A percentile compares a stretch with the other conserved stretches of the same genome.
Evolutionary conservation across 2,888 invertebrate species (phyloP).

Genomic region (Adineta ricciae): DNA sequence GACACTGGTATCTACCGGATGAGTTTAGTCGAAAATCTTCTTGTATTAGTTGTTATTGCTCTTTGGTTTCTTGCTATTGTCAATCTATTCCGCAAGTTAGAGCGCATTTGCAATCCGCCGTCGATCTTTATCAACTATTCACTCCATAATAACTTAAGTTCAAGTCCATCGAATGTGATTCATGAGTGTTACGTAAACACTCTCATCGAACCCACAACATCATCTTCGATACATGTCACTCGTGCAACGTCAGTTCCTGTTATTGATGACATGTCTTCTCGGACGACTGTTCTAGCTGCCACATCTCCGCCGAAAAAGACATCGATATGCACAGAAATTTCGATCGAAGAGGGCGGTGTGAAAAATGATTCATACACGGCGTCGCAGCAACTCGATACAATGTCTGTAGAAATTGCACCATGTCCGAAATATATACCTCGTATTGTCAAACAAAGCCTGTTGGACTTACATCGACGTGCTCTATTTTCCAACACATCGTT

Average conservation of each 20-base stretch:
- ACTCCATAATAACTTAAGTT: neutral
- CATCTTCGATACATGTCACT: neutral
- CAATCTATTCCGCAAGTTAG: neutral
- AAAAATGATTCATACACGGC: neutral
- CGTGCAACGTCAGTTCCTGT: neutral
- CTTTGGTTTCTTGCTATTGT: neutral
- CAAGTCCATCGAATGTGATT: neutral
- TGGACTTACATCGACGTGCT: constrained; percentile 13
- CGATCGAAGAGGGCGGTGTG: too few relatives aligned
- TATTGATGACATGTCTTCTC: neutral
- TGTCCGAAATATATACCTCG: neutral
- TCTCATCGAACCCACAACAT: neutral
- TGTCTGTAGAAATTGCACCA: neutral
- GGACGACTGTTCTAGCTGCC: neutral
- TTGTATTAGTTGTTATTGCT: neutral
- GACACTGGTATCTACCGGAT: neutral
- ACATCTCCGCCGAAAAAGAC: too few relatives aligned
- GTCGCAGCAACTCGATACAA: neutral
- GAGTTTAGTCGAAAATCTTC: neutral
- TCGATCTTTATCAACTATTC: neutral
- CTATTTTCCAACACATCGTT: neutral
- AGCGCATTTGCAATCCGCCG: neutral
- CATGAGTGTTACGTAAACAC: neutral
- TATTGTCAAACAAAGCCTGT: neutral
- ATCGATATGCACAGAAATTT: too few relatives aligned